These are phyloP conservation scores for Mastigias papua DNA, from an alignment of 30 jellyfish, hydroid and myxozoan genomes.

Conservation along the genomic window DNA sequence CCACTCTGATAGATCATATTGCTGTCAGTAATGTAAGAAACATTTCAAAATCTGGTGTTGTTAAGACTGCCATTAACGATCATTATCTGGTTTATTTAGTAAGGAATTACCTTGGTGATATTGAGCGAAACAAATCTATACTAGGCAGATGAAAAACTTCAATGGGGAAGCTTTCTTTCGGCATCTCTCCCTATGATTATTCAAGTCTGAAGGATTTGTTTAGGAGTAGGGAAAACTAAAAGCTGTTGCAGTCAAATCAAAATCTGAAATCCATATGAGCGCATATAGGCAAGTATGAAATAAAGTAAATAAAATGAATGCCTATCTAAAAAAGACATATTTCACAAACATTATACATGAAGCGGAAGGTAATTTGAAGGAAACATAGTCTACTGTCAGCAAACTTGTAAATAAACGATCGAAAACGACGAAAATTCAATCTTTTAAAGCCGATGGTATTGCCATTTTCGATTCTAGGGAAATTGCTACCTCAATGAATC, in stretches of 20 bases:
- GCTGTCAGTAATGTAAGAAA: constrained; percentile 23
- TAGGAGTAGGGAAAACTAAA: constrained; percentile 8
- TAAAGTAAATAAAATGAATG: background rate
- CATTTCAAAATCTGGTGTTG: constrained; percentile 21
- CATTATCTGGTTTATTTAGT: background rate
- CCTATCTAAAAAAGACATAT: constrained; percentile 3
- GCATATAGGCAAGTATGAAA: constrained; percentile 6
- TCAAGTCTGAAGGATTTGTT: background rate
- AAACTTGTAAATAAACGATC: constrained; percentile 11
- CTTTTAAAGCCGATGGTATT: background rate
- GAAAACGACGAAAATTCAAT: constrained; percentile 8
- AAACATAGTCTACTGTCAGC: background rate
- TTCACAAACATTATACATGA: constrained; percentile 5
- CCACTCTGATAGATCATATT: constrained; percentile 20
- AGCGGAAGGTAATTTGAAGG: constrained; percentile 14
- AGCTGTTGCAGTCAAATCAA: constrained; percentile 8
- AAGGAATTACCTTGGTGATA: background rate
- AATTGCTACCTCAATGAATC: background rate
- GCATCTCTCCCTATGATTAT: background rate
- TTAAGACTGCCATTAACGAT: constrained; percentile 12
- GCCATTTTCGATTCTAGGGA: background rate
- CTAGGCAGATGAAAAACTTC: constrained; percentile 8
- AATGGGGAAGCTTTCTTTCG: background rate
- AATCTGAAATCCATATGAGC: background rate
- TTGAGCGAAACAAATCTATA: background rate